A percentile compares a stretch with the other conserved stretches of the same genome.
phyloP scores from a whole-genome alignment of 2,888 invertebrate species.

The Acanthacorydalis orientalis region DNA sequence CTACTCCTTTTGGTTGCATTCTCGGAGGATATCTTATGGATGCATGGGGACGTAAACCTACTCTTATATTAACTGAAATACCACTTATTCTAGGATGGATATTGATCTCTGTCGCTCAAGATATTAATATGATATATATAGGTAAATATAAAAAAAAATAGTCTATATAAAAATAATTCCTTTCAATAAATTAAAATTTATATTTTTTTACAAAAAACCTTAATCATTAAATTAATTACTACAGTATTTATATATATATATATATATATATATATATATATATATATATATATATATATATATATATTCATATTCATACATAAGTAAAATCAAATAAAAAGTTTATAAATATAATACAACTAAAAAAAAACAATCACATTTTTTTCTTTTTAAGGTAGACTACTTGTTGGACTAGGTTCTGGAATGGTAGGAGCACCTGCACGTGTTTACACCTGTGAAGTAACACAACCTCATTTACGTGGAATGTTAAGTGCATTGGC shows the following conservation, averaged over 20 bases:
- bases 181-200: not conserved
- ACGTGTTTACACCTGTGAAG: constrained; percentile 51
- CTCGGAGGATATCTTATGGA: constrained; percentile 56
- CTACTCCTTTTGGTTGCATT: constrained; percentile 53
- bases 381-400: constrained; percentile 23
- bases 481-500: constrained; percentile 56
- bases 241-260: too few species aligned
- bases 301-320: too few species aligned
- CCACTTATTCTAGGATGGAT: constrained; percentile 55
- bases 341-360: too few species aligned
- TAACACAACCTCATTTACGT: constrained; percentile 55
- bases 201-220: not conserved
- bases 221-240: not conserved
- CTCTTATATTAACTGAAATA: constrained; percentile 44
- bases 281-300: too few species aligned
- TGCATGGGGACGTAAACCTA: constrained; percentile 42
- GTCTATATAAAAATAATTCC: too few species aligned
- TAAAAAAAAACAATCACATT: not conserved
- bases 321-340: too few species aligned
- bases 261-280: too few species aligned
- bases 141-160: constrained; percentile 26
- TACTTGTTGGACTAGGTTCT: constrained; percentile 49
- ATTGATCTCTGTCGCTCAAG: constrained; percentile 37
- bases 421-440: constrained; percentile 59
- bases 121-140: constrained; percentile 41